Base-by-base conservation (phyloP, 1,140 invertebrate genomes). In the Tetragnatha versicolor region DNA sequence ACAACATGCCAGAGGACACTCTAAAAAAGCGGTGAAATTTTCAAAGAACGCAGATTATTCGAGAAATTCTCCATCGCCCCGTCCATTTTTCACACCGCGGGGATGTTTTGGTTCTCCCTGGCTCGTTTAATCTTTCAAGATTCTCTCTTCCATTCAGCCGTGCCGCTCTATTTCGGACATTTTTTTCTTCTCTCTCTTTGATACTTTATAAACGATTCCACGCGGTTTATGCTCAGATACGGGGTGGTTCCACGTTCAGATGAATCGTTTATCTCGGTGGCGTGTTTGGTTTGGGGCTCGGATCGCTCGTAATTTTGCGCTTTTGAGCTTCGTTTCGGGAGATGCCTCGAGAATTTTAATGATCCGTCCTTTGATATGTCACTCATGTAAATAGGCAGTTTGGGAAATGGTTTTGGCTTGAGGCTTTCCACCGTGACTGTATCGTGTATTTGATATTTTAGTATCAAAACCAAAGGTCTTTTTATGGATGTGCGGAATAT, bases 71-170 rank as follows among this genome's bases (percentile, higher is more conserved):
- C 33, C 17, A n/a, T 2, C 17, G 31, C 20, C 22, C 20, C 20
- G 22, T 47, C 58, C 68, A 73, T 73, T 73, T 73, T 73, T 60
- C 51, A 58, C 51, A 27, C 60, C 69, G 47, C 49, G 12, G 39
- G 45, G 29, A 14, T n/a, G 37, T 58, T 73, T 73, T 73, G 25
- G 47, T 60, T 73, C 39, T 45, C 27, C 33, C 35, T 65, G 35
- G 22, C 35, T 73, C 69, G 53, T 73, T 73, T 73, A 58, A 73
- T 73, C 69, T 73, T 73, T 73, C 69, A 45, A 60, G 22, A 37
- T 39, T 31, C n/a, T 45, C 47, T n/a, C 27, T 10, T 29, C 69
- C 10, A 58, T 72, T 72, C 69, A 65, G 27, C 61, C 22, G 5
- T 17, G 61, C 25, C 25, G 61, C 20, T 12, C 12, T 12, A 3